phyloP scores from a whole-genome alignment of 1,140 invertebrate genomes.

The Cotesia glomerata region DNA sequence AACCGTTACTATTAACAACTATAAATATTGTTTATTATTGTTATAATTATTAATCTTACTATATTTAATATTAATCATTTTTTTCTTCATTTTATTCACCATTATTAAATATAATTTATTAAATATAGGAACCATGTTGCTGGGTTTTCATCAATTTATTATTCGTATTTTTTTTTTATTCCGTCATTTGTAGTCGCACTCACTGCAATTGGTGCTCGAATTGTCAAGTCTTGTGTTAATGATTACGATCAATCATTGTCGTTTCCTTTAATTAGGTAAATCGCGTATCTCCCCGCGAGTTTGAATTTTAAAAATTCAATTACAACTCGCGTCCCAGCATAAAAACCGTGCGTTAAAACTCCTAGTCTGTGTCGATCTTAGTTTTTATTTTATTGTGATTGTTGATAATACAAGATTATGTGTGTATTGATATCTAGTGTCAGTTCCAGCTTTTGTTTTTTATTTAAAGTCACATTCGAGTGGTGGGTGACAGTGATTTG shows the following conservation, averaged over 20 bases:
- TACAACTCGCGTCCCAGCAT: constrained; percentile 8
- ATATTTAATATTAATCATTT: constrained; percentile 48
- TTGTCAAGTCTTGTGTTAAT: not conserved
- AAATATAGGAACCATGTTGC: constrained; percentile 63
- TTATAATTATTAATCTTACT: constrained; percentile 47
- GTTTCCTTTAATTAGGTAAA: constrained; percentile 2
- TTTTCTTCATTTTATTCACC: constrained; percentile 47
- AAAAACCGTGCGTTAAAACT: constrained; percentile 5
- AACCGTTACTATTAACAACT: constrained; percentile 50
- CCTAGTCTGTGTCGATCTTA: not conserved
- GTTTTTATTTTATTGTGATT: too few species aligned
- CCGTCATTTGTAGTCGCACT: constrained; percentile 17
- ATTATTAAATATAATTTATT: constrained; percentile 60
- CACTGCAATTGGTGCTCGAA: constrained; percentile 27
- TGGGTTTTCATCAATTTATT: constrained; percentile 46
- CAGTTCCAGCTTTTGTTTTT: too few species aligned
- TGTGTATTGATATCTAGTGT: too few species aligned
- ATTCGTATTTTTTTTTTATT: constrained; percentile 12
- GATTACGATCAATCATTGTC: not conserved
- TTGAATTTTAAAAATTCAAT: not conserved
- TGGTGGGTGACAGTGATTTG: too few species aligned
- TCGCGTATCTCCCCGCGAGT: constrained; percentile 10
- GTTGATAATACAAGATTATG: too few species aligned
- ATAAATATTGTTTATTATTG: constrained; percentile 45
- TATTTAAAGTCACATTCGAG: too few species aligned